Evolutionary conservation across 2,888 invertebrate species (phyloP).

Genomic region (Choreutis nemorana): DNA sequence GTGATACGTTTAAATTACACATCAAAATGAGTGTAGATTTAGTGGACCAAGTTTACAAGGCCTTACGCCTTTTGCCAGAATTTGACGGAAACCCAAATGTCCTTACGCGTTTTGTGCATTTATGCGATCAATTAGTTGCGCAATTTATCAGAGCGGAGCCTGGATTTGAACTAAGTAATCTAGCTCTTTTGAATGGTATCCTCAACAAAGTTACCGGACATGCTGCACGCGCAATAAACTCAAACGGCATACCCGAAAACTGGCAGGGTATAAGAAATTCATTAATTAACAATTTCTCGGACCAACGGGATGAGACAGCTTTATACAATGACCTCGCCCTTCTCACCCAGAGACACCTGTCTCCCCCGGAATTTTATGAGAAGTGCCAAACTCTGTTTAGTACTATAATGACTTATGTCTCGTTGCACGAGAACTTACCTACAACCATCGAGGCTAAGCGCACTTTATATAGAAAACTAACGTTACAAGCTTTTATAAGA

Average conservation of each 20-base stretch:
- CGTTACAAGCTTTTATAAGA: constrained; percentile 1
- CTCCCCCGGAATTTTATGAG: constrained; percentile 9
- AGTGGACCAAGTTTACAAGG: constrained; percentile 8
- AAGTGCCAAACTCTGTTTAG: neutral
- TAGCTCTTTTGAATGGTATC: constrained; percentile 9
- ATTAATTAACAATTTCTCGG: constrained; percentile 10
- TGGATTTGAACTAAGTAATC: constrained; percentile 2
- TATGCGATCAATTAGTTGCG: constrained; percentile 10
- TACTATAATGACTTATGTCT: constrained; percentile 5
- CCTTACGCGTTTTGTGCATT: constrained; percentile 8
- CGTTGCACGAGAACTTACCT: no score
- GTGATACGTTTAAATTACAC: no score
- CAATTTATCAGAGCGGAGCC: constrained; percentile 1
- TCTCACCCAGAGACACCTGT: constrained; percentile 6
- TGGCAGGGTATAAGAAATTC: constrained; percentile 5
- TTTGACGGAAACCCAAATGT: constrained; percentile 12
- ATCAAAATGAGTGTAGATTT: neutral
- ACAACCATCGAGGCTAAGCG: constrained; percentile 3
- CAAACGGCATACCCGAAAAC: constrained; percentile 5
- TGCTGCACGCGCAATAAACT: constrained; percentile 11
- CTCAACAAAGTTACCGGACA: constrained; percentile 8
- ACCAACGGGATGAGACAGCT: constrained; percentile 5
- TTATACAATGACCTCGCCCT: constrained; percentile 4
- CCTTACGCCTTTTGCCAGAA: constrained; percentile 10
- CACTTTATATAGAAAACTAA: constrained; percentile 2